phyloP scores from a whole-genome alignment of 2,113 vertebrate species.

The Sus scrofa region DNA sequence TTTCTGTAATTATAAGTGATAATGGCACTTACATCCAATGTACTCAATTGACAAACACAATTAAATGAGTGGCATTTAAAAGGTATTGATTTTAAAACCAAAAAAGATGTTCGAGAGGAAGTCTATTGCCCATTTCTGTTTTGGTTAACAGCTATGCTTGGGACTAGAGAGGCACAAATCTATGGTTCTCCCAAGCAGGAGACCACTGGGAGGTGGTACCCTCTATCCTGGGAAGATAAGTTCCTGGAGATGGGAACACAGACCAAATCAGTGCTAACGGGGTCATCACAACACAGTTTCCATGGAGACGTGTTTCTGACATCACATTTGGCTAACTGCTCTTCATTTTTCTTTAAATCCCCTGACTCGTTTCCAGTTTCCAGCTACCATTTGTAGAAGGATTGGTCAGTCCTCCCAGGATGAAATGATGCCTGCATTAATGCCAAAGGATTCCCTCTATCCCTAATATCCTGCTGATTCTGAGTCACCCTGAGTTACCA shows the following conservation, averaged over 20 bases:
- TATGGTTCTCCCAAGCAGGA: background rate
- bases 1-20: slow-evolving; percentile 83
- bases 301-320: slow-evolving; percentile 18
- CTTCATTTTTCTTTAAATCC: slow-evolving; percentile 29
- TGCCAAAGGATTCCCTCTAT: background rate
- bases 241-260: background rate
- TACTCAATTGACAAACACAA: slow-evolving; percentile 78
- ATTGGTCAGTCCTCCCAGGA: background rate
- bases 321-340: slow-evolving; percentile 1
- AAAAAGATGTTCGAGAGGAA: slow-evolving; percentile 28
- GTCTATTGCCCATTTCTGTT: slow-evolving; percentile 19
- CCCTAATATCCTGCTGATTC: background rate
- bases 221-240: background rate
- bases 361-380: background rate
- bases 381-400: background rate
- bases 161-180: background rate
- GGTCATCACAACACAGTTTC: slow-evolving; percentile 42
- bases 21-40: slow-evolving; percentile 76
- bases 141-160: background rate
- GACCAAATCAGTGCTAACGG: background rate
- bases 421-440: background rate
- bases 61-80: slow-evolving; percentile 68
- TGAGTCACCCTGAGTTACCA: background rate
- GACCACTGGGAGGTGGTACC: background rate
- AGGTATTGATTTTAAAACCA: slow-evolving; percentile 74